phyloP scores from a whole-genome alignment of 2,797 vertebrate genomes.

The Pangasius sanitwongsei region DNA sequence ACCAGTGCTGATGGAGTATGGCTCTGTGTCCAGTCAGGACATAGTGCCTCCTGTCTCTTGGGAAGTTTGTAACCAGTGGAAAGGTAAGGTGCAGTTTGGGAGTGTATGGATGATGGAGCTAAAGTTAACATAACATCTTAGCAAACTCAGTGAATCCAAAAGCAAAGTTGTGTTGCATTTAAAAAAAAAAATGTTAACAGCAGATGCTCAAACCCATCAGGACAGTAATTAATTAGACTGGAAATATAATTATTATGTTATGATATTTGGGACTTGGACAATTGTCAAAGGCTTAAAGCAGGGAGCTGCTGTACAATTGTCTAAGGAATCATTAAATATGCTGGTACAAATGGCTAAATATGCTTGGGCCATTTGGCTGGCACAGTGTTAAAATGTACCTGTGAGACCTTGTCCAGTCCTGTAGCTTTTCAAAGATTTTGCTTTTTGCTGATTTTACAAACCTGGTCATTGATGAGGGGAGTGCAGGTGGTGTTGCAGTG shows the following conservation, averaged over 20 bases:
- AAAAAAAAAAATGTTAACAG: too few species aligned
- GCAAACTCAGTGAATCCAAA: neutral
- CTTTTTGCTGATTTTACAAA: neutral
- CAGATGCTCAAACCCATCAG: neutral
- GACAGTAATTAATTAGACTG: neutral
- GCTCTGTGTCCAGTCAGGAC: neutral
- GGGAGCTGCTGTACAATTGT: neutral
- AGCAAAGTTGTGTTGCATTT: neutral
- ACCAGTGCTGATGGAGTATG: neutral
- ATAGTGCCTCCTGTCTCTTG: neutral
- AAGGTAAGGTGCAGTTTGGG: neutral
- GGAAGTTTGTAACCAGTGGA: neutral
- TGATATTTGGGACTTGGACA: neutral
- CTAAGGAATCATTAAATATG: neutral
- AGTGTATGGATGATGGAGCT: neutral
- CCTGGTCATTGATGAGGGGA: neutral
- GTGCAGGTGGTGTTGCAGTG: neutral
- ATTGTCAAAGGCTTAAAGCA: neutral
- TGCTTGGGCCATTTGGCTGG: neutral
- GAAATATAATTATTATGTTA: neutral
- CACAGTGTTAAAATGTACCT: neutral
- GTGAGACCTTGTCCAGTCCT: neutral
- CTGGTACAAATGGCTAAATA: neutral
- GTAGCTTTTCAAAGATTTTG: neutral
- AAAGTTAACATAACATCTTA: neutral